phyloP scores from a whole-genome alignment of 2,888 invertebrate species.

The Ligdia adustata region DNA sequence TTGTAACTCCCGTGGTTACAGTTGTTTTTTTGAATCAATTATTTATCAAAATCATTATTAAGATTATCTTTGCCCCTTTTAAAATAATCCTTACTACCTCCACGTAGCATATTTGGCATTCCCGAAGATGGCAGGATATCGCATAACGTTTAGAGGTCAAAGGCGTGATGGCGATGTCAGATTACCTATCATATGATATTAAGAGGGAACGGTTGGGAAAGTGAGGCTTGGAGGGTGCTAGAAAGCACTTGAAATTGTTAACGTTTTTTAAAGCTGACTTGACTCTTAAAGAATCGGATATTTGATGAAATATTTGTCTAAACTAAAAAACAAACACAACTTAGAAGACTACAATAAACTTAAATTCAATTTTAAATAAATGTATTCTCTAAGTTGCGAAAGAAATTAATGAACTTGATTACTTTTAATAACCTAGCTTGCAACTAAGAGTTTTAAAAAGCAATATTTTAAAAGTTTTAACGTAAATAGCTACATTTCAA shows the following conservation, averaged over 20 bases:
- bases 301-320: no score
- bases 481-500: slow-evolving; percentile 8
- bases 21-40: no score
- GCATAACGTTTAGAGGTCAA: slow-evolving; percentile 30
- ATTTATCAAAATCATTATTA: no score
- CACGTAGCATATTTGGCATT: slow-evolving; percentile 18
- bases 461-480: slow-evolving; percentile 13
- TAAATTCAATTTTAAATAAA: no score
- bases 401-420: slow-evolving; percentile 9
- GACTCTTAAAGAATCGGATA: no score
- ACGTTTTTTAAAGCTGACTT: slow-evolving; percentile 17
- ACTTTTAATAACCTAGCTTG: slow-evolving; percentile 2
- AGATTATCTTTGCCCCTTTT: not conserved
- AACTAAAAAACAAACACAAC: no score
- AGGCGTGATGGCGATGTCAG: slow-evolving; percentile 20
- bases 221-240: slow-evolving; percentile 23
- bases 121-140: slow-evolving; percentile 17
- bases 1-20: no score
- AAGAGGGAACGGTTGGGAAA: slow-evolving; percentile 26
- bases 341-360: no score
- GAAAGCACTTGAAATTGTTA: slow-evolving; percentile 32
- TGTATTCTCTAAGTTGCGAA: slow-evolving; percentile 1
- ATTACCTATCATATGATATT: slow-evolving; percentile 29
- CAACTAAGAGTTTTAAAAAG: slow-evolving; percentile 6
- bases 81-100: not conserved